Evolutionary conservation across 1,140 invertebrate species (phyloP).

Genomic region (Lasaia peninsularis): DNA sequence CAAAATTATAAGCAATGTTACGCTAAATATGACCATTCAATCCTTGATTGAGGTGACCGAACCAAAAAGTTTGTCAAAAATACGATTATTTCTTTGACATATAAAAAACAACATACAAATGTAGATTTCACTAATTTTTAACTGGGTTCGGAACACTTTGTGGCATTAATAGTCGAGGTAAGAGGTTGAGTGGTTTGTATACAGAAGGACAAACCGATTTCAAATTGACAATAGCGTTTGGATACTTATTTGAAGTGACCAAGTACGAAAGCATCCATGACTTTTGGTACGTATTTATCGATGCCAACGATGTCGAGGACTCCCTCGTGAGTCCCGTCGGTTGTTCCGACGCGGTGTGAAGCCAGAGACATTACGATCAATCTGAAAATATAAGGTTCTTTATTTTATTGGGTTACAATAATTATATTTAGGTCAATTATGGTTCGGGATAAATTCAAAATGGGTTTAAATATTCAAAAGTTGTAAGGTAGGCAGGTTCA

Average conservation of each 20-base stretch:
- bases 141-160: conserved; percentile 49
- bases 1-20: too few species aligned
- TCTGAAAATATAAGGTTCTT: conserved; percentile 33
- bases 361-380: conserved; percentile 60
- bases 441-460: too few species aligned
- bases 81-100: background rate
- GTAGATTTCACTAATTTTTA: conserved; percentile 4
- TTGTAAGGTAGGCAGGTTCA: too few species aligned
- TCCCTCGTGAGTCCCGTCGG: conserved; percentile 56
- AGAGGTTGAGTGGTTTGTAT: conserved; percentile 15
- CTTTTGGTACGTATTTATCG: conserved; percentile 60
- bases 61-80: conserved; percentile 18
- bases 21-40: background rate
- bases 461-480: too few species aligned
- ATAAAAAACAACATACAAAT: conserved; percentile 1
- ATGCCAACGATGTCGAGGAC: conserved; percentile 63
- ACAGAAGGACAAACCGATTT: conserved; percentile 3
- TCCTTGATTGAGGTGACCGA: conserved; percentile 21
- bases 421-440: too few species aligned
- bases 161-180: conserved; percentile 50
- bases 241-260: conserved; percentile 54
- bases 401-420: too few species aligned
- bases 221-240: background rate
- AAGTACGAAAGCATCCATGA: conserved; percentile 61
- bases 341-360: conserved; percentile 51